Evolutionary conservation across 92 coral and sea anemone genomes (phyloP), one percentile per base, ranked within the genome.

Genomic region (Virgularia gustaviana): DNA sequence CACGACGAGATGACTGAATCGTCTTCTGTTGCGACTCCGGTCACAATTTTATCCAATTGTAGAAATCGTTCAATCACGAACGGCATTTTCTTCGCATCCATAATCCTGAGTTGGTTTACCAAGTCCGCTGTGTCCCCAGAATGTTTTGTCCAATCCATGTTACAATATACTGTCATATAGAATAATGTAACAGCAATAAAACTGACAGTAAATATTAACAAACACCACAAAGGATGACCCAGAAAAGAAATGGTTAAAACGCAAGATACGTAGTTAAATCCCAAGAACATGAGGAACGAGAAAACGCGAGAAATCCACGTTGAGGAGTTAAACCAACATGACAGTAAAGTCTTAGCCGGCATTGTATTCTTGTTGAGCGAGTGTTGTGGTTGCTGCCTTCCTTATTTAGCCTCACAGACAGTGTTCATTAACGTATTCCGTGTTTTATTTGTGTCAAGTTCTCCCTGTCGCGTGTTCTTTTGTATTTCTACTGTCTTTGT

Each of bases 31-130:
- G 29, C 39, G 34, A 18, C 23, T 1, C 57, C 87, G 8, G 72
- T 82, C 60, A 87, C 65, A 19, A 37, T 49, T 20, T 54, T 35
- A 56, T 88, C 95, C 27, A 91, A 84, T 57, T 86, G 89, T 63
- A 91, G 63, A 71, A 91, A 88, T 33, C 91, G 85, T 63, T 91
- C 97, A 29, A 91, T 87, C 4, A 91, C 84, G 43, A 86, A 79
- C 0, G 96, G 95, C 16, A 89, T 88, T 70, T 88, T 91, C 9
- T 88, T 87, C 11, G 87, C 82, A 25, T 91, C 96, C 1, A 91
- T 79, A 11, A 88, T 79, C 24, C 85, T 85, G 11, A 91, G 79
- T 43, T 90, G 89, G 72, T 88, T 72, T 75, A 88, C 73, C 16
- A 91, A 81, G 6, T 52, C 59, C 58, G 81, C 81, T 12, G 30